Conservation (phyloP, 2,113 vertebrate species). For the Hypanus sabinus region DNA sequence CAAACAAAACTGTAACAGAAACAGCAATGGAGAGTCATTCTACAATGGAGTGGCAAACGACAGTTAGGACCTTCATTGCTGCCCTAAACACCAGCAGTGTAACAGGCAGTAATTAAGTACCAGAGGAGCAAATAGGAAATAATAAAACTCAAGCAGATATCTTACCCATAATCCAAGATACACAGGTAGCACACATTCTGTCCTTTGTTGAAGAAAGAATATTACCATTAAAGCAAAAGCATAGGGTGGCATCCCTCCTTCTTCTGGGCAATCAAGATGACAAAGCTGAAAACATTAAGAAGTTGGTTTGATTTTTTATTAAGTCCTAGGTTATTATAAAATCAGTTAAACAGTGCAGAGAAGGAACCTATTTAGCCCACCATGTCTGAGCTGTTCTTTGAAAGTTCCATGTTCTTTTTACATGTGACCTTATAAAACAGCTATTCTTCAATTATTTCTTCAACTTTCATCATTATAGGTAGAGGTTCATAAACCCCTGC, state of each 20-base stretch:
- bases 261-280: slow-evolving; percentile 73
- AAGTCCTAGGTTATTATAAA: neutral
- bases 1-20: no score
- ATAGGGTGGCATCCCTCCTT: slow-evolving; percentile 80
- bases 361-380: no score
- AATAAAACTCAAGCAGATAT: neutral
- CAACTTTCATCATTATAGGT: neutral
- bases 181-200: slow-evolving; percentile 70
- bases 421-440: neutral
- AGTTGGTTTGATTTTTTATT: neutral
- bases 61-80: no score
- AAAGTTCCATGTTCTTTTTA: no score
- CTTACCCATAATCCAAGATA: slow-evolving; percentile 80
- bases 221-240: slow-evolving; percentile 79
- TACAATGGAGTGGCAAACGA: no score
- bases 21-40: no score
- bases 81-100: no score
- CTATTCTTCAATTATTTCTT: neutral
- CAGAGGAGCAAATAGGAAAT: no score
- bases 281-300: slow-evolving; percentile 63
- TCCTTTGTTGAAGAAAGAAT: slow-evolving; percentile 86
- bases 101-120: no score
- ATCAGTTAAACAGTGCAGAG: no score
- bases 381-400: no score
- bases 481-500: neutral